Evolutionary conservation across 2,888 invertebrate genomes (phyloP), one percentile per base, ranked within the genome.

Genomic region (Pelosia muscerda): DNA sequence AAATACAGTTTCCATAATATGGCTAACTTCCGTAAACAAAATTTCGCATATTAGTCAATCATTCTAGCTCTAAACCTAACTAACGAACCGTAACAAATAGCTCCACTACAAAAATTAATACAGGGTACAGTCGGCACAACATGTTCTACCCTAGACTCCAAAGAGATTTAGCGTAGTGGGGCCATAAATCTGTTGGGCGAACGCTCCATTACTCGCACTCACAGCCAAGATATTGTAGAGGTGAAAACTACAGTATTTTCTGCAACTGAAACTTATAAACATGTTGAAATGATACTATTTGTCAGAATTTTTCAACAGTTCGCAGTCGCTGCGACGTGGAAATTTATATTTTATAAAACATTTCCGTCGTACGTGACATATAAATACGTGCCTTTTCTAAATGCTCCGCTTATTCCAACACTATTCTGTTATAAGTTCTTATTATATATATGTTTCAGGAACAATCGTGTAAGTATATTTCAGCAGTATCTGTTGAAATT

Each of bases 131-230:
- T 71, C 79, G 59, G 71, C 77, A 69, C 73, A 79, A 81, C 77
- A 79, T 76, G 79, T 81, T 75, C 71, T 61, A 67, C 78, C 73
- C 76, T 77, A 73, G 72, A 74, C 68, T 79, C 74, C 65, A 72
- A 75, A 75, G 74, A 78, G 78, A 75, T 78, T 75, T 69, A 75
- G 71, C 76, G 75, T 75, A 81, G 80, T 74, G 81, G 71, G 71
- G 66, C 77, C 81, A 88, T 88, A 88, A 88, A 88, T 87, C 85
- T 86, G 78, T 77, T 82, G 77, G 72, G 77, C 78, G 78, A 82
- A 81, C 83, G 86, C 81, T 84, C 88, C 87, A 88, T 89, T 88
- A 87, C 86, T 82, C 79, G 80, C 75, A 76, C 77, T 74, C 75
- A 55, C 67, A 55, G 69, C 76, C 77, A 75, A 77, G 76, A 82